These are phyloP conservation scores for Physocephala rufipes DNA, from an alignment of 2,888 invertebrate species.

Conservation along the genomic window DNA sequence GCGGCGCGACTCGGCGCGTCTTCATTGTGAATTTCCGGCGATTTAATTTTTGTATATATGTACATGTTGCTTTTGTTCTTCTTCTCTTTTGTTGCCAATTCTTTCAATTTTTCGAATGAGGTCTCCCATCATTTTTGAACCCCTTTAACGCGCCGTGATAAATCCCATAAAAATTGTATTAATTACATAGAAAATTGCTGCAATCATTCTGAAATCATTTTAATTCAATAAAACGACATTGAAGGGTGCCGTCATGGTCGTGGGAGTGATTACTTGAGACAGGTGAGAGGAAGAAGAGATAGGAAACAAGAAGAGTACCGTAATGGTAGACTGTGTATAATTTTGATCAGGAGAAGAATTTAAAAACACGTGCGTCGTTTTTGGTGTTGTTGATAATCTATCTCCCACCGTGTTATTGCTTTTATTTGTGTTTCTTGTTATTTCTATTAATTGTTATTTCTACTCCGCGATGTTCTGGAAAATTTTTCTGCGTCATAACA, in stretches of 20 bases:
- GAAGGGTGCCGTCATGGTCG: slow-evolving; percentile 7
- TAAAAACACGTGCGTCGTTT: background rate
- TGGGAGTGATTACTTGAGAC: background rate
- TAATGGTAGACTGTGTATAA: too few species aligned
- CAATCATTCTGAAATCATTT: slow-evolving; percentile 6
- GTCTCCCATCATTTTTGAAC: background rate
- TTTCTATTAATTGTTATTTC: too few species aligned
- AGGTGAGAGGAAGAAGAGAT: too few species aligned
- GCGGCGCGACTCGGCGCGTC: slow-evolving; percentile 4
- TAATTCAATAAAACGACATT: slow-evolving; percentile 1
- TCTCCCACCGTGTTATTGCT: too few species aligned
- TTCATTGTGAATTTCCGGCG: slow-evolving; percentile 40
- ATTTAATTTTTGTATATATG: background rate
- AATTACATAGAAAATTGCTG: slow-evolving; percentile 33
- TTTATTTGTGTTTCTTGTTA: too few species aligned
- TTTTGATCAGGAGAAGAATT: too few species aligned
- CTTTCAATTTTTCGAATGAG: background rate
- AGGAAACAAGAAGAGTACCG: too few species aligned
- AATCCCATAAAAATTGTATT: slow-evolving; percentile 20
- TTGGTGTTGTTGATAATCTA: background rate
- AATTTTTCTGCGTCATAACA: too few species aligned
- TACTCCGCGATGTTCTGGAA: too few species aligned
- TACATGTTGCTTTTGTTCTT: background rate
- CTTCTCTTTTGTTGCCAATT: background rate
- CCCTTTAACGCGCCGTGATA: background rate